Conservation (phyloP, 2,113 vertebrate genomes). For the Numenius arquata region DNA sequence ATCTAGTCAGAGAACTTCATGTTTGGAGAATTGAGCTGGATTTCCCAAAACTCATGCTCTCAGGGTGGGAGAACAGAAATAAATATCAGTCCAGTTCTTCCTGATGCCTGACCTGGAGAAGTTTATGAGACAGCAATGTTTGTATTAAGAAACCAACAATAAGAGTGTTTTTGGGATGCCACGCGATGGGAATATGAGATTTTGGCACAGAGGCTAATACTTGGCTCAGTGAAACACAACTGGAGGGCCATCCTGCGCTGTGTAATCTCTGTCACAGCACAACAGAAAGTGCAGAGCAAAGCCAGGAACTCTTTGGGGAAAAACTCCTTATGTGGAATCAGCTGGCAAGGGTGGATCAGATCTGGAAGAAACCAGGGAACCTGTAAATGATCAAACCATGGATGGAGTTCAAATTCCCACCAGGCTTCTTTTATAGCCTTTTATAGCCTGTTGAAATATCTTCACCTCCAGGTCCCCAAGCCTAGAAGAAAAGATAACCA, state of each 20-base stretch:
- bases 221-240: neutral
- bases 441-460: neutral
- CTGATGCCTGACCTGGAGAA: neutral
- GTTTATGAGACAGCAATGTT: neutral
- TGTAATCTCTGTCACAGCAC: neutral
- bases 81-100: neutral
- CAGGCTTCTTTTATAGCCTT: neutral
- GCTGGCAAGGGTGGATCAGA: neutral
- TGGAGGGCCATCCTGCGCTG: neutral
- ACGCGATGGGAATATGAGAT: rapidly evolving
- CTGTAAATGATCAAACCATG: neutral
- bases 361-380: neutral
- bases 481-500: neutral
- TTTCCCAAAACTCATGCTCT: neutral
- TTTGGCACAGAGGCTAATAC: neutral
- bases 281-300: neutral
- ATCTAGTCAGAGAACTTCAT: neutral
- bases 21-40: neutral
- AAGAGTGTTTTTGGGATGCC: neutral
- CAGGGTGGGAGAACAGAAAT: neutral
- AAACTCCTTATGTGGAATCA: neutral
- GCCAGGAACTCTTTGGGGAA: neutral
- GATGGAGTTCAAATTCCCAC: neutral
- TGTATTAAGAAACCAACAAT: neutral
- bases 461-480: neutral